Percentiles rank a stretch among this genome's conserved stretches.
phyloP scores from a whole-genome alignment of 1,140 invertebrate genomes.

The Drosophila repletoides region DNA sequence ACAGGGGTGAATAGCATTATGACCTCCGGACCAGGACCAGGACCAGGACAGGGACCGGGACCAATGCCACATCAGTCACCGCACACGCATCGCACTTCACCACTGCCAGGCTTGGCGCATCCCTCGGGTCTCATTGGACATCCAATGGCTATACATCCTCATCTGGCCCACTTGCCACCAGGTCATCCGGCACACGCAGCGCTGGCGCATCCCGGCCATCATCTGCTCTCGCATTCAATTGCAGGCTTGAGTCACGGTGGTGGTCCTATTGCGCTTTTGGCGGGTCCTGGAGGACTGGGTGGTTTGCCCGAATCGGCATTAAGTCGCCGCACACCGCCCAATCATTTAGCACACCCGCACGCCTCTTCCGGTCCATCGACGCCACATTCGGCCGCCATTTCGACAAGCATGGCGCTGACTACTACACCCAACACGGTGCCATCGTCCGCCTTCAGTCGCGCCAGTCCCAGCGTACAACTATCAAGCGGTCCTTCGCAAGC shows the following conservation, averaged over 20 bases:
- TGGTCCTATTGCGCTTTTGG: conserved; percentile 70
- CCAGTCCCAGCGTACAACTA: conserved; percentile 81
- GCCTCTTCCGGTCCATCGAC: conserved; percentile 59
- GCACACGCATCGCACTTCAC: conserved; percentile 74
- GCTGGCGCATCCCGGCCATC: conserved; percentile 71
- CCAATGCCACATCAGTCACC: conserved; percentile 64
- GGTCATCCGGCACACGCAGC: conserved; percentile 78
- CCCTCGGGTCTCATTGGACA: conserved; percentile 73
- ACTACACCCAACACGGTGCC: conserved; percentile 72
- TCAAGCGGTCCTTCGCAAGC: conserved; percentile 45
- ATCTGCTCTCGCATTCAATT: conserved; percentile 73
- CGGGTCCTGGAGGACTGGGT: conserved; percentile 70
- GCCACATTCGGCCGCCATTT: conserved; percentile 64
- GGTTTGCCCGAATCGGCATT: conserved; percentile 71
- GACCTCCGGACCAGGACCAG: conserved; percentile 15
- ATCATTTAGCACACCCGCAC: conserved; percentile 67
- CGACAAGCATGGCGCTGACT: conserved; percentile 58
- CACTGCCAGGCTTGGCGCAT: conserved; percentile 64
- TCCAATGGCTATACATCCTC: conserved; percentile 77
- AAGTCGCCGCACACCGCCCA: conserved; percentile 74
- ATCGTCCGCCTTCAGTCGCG: conserved; percentile 81
- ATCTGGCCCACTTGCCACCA: conserved; percentile 75
- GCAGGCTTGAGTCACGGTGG: conserved; percentile 70
- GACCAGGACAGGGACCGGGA: conserved; percentile 27
- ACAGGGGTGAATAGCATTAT: conserved; percentile 25